Conservation (phyloP, 2,113 vertebrate species). For the Lates calcarifer region DNA sequence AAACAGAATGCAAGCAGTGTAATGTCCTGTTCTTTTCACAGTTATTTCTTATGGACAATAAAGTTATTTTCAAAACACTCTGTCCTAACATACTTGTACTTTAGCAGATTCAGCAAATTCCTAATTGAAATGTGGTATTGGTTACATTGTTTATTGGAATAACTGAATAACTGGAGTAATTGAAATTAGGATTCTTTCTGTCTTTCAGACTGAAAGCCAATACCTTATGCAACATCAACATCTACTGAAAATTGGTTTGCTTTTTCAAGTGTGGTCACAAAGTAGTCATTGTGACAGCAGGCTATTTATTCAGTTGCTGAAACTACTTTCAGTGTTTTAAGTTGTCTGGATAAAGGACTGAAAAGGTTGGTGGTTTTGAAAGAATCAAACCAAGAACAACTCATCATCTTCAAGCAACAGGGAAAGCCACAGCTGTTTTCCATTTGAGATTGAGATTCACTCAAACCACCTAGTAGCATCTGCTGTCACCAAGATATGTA, state of each 20-base stretch:
- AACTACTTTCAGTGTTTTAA: not conserved
- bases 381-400: not conserved
- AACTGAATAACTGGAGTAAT: too few species aligned
- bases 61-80: constrained; percentile 80
- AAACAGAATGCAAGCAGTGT: constrained; percentile 68
- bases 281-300: not conserved
- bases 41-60: constrained; percentile 86
- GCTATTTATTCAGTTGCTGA: not conserved
- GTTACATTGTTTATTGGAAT: not conserved
- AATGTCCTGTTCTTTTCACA: constrained; percentile 78
- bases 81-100: constrained; percentile 13
- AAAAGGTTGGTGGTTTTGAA: not conserved
- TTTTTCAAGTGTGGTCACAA: not conserved
- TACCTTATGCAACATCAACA: not conserved
- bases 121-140: not conserved
- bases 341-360: not conserved
- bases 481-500: too few species aligned
- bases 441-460: too few species aligned
- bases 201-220: not conserved
- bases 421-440: too few species aligned
- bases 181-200: not conserved
- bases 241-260: not conserved
- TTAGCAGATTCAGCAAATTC: not conserved
- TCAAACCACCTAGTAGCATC: too few species aligned
- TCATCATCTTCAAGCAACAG: not conserved